Percentiles rank a stretch among this genome's conserved stretches.
Evolutionary conservation across 1,140 invertebrate genomes (phyloP).

Genomic region (Bombyx mori): DNA sequence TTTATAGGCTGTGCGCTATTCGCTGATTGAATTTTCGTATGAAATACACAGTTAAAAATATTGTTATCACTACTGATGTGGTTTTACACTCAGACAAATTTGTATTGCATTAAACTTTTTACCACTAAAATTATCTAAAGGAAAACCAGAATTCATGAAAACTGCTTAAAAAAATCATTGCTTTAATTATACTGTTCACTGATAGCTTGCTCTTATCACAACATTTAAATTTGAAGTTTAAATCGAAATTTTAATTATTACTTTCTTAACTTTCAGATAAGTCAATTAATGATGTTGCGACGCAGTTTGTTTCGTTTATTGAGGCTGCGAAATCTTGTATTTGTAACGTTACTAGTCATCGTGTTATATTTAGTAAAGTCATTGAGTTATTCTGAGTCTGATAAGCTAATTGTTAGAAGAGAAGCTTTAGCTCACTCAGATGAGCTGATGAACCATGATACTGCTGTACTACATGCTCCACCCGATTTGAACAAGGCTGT

Average conservation of each 20-base stretch:
- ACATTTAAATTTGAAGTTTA: too few species aligned
- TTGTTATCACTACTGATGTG: too few species aligned
- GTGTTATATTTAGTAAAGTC: constrained; percentile 31
- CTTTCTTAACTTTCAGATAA: neutral
- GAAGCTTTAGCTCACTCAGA: neutral
- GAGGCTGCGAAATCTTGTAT: constrained; percentile 31
- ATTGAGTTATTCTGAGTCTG: constrained; percentile 5
- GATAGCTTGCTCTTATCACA: too few species aligned
- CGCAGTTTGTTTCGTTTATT: constrained; percentile 27
- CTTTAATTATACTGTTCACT: too few species aligned
- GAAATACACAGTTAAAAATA: too few species aligned
- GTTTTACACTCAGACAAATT: too few species aligned
- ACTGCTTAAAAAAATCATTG: too few species aligned
- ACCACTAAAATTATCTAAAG: too few species aligned
- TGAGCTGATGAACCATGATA: neutral
- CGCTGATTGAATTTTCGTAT: too few species aligned
- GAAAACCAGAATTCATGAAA: too few species aligned
- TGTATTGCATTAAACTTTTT: too few species aligned
- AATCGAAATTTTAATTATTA: neutral
- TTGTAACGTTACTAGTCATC: constrained; percentile 28
- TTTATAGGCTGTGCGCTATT: too few species aligned
- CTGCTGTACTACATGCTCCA: constrained; percentile 2
- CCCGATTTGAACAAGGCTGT: constrained; percentile 6
- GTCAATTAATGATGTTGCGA: constrained; percentile 12
- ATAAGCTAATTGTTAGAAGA: constrained; percentile 2